Evolutionary conservation across 2,888 invertebrate species (phyloP).

Genomic region (Drosophila parthenogenetica): DNA sequence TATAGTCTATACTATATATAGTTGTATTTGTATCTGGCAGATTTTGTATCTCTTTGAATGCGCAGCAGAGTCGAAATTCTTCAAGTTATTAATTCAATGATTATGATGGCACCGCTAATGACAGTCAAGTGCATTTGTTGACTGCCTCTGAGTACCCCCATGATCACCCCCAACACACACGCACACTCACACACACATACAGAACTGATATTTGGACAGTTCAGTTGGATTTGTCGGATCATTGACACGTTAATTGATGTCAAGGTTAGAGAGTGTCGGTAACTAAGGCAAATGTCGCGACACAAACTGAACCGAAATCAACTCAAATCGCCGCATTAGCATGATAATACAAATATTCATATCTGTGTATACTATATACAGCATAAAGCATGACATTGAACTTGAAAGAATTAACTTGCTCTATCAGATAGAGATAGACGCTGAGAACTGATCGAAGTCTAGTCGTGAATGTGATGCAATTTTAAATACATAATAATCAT

Average conservation of each 20-base stretch:
- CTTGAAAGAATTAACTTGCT: constrained; percentile 56
- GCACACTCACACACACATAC: neutral
- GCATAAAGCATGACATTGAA: constrained; percentile 63
- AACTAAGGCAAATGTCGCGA: constrained; percentile 35
- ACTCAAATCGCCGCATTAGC: constrained; percentile 48
- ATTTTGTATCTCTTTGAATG: constrained; percentile 33
- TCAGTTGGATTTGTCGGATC: constrained; percentile 45
- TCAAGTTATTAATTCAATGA: constrained; percentile 79
- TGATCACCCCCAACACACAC: constrained; percentile 3
- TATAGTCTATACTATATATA: neutral
- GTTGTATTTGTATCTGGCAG: neutral
- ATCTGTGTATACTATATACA: neutral
- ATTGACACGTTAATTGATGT: constrained; percentile 82
- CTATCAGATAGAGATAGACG: constrained; percentile 5
- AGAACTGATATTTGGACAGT: constrained; percentile 32
- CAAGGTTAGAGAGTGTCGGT: constrained; percentile 71
- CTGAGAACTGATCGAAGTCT: constrained; percentile 15
- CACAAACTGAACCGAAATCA: constrained; percentile 29
- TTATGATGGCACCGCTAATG: constrained; percentile 78
- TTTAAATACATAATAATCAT: constrained; percentile 36
- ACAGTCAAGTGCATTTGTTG: constrained; percentile 69
- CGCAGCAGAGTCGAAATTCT: constrained; percentile 39
- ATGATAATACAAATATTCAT: constrained; percentile 49
- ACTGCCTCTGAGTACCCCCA: neutral
- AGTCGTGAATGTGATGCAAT: constrained; percentile 38